Percentiles rank a stretch among this genome's conserved stretches.
These are phyloP conservation scores for Paguma larvata DNA, from an alignment of 2,797 vertebrate species.

Conservation along the genomic window DNA sequence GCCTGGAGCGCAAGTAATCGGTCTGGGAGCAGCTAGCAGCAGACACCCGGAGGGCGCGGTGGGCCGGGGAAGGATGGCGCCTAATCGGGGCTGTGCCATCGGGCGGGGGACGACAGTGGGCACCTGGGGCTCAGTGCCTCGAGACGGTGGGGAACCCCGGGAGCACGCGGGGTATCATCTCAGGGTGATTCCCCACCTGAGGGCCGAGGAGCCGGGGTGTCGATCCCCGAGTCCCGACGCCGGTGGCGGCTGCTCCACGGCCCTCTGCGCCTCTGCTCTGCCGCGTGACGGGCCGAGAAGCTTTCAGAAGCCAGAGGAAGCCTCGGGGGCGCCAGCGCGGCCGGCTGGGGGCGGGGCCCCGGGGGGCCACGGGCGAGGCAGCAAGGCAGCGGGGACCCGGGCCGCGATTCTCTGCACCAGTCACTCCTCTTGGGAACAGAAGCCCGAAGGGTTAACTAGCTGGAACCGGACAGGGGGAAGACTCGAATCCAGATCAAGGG, in stretches of 20 bases:
- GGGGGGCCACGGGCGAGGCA: fast-evolving
- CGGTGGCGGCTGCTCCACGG: fast-evolving
- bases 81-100: fast-evolving
- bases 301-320: not conserved
- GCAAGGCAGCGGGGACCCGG: fast-evolving
- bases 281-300: not conserved
- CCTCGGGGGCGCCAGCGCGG: too few species aligned
- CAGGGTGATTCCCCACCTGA: not conserved
- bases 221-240: fast-evolving
- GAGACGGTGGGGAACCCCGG: not conserved
- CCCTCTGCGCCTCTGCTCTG: not conserved
- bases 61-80: not conserved
- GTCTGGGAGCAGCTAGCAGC: not conserved
- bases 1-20: not conserved
- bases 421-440: not conserved
- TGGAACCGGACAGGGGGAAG: not conserved
- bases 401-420: fast-evolving
- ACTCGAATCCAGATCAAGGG: not conserved
- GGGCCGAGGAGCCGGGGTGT: fast-evolving
- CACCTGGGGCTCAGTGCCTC: not conserved
- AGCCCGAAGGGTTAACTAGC: not conserved
- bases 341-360: too few species aligned
- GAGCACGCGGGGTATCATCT: not conserved
- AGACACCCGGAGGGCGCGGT: not conserved
- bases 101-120: too few species aligned